Evolutionary conservation across 1,140 invertebrate species (phyloP), one percentile per base, ranked within the genome.

Genomic region (Ladona fulva): DNA sequence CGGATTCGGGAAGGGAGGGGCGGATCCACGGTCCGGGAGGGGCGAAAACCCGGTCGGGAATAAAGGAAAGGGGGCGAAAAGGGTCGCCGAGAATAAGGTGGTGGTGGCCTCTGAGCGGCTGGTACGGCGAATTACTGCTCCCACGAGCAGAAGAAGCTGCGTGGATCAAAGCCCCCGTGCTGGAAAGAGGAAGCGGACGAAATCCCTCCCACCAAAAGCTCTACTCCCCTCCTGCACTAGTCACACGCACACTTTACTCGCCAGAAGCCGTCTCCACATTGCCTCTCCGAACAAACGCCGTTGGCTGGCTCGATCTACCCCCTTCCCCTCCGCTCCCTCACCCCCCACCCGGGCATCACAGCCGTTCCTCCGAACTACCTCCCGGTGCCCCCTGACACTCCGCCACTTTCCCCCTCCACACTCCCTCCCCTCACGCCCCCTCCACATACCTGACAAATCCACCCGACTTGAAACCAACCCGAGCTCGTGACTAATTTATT

Each of bases 401-500:
- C 10, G 44, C 44, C 10, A 52, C 52, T 66, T 66, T 66, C 52
- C 52, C 52, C 52, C 52, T 66, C n/a, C 52, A 16, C n/a, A 16
- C 52, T 66, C 52, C 14, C n/a, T 12, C 44, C 44, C 44, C 44
- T 52, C 3, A 6, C n/a, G 14, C n/a, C 52, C n/a, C 52, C 14
- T 66, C 52, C 52, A 66, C 52, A 16, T 19, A 66, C 52, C 52
- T 66, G 52, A 66, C 52, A 66, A 66, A 66, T 66, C 52, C 52
- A 66, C 52, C 52, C 52, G 52, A 66, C 52, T 66, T 22, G 52
- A 66, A 66, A 22, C 52, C 52, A 66, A 66, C 52, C 52, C 14
- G 52, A 66, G 52, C 52, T 66, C 52, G 52, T 66, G 52, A 66
- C 52, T 66, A 66, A 66, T 66, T 66, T 66, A 66, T 66, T 66